phyloP scores from a whole-genome alignment of 2,888 invertebrate species.

The Drosophila meridiana region DNA sequence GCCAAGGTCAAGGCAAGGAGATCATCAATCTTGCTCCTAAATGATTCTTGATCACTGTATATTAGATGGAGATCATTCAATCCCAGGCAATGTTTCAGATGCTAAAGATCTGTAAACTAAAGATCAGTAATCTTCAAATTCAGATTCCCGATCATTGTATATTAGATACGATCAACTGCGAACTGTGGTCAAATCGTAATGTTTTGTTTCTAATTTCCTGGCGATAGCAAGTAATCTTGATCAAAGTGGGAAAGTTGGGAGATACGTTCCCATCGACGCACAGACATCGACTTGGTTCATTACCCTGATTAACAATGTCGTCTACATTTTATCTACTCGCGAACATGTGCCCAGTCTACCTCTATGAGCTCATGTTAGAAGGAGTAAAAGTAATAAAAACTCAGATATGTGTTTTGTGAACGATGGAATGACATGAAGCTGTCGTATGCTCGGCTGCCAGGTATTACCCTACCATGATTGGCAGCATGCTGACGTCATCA shows the following conservation, averaged over 20 bases:
- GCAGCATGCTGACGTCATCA: constrained; percentile 3
- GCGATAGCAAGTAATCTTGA: background rate
- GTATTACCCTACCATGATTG: background rate
- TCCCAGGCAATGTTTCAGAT: background rate
- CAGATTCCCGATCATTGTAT: too few relatives aligned
- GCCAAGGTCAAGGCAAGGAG: background rate
- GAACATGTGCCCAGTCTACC: background rate
- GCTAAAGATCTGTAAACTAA: too few relatives aligned
- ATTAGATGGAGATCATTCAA: background rate
- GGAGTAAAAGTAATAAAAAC: background rate
- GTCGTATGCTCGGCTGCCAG: background rate
- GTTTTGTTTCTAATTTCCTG: too few relatives aligned
- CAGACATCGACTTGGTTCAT: background rate
- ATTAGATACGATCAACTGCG: background rate
- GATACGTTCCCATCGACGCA: background rate
- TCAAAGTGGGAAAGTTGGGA: background rate
- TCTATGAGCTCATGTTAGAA: background rate
- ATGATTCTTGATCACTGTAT: background rate
- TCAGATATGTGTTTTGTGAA: background rate
- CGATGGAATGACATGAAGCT: background rate
- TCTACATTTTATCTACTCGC: background rate
- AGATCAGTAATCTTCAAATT: background rate
- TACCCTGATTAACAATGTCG: background rate
- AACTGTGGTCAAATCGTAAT: background rate
- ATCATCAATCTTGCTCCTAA: background rate